phyloP scores from a whole-genome alignment of 2,113 vertebrate genomes.

The Lota lota region DNA sequence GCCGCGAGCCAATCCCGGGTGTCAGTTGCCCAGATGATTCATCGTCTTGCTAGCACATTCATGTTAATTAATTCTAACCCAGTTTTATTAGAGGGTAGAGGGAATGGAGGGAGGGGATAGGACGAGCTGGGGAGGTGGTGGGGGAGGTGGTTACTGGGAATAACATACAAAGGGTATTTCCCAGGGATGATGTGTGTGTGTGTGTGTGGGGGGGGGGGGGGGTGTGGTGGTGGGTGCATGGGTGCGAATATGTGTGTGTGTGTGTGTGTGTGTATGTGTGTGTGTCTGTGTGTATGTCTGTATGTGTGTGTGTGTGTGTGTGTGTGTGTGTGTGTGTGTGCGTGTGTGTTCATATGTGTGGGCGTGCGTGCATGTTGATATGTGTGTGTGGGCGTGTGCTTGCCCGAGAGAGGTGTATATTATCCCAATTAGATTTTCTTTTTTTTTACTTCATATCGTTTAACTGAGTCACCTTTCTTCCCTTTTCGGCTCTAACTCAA shows the following conservation, averaged over 20 bases:
- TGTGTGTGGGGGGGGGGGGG: no score
- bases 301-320: no score
- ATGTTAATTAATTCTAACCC: slow-evolving; percentile 25
- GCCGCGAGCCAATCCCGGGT: slow-evolving; percentile 14
- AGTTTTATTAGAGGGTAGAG: slow-evolving; percentile 8
- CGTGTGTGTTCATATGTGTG: no score
- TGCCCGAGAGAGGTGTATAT: not conserved
- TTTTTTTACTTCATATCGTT: no score
- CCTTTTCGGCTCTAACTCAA: not conserved
- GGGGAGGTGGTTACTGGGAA: no score
- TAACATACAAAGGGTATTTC: no score
- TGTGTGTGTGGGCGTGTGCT: not conserved
- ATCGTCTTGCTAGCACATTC: slow-evolving; percentile 18
- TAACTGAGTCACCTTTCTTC: not conserved
- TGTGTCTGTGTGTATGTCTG: no score
- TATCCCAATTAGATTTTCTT: not conserved
- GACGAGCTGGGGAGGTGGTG: not conserved
- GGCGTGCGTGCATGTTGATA: not conserved
- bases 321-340: no score
- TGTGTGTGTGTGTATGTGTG: no score
- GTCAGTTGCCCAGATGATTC: slow-evolving; percentile 32
- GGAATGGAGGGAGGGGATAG: slow-evolving; percentile 5
- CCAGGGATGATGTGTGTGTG: no score
- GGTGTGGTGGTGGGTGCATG: no score
- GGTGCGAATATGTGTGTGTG: no score